These are phyloP conservation scores for Cariama cristata DNA, from an alignment of 2,113 vertebrate species.

Conservation along the genomic window DNA sequence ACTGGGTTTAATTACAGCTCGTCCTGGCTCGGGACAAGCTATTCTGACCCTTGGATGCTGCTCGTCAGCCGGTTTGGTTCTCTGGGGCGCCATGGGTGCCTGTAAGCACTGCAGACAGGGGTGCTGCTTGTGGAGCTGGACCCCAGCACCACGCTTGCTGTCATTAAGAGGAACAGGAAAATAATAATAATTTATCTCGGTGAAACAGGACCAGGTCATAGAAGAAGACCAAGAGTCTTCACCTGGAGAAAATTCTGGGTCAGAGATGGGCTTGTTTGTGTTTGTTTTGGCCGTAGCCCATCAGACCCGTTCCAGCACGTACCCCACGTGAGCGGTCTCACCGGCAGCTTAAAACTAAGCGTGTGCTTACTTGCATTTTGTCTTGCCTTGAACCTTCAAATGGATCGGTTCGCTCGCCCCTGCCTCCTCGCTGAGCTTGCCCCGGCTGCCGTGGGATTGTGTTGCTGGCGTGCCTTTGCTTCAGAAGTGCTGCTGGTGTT, in stretches of 20 bases:
- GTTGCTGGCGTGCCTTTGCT: neutral
- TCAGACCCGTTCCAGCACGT: neutral
- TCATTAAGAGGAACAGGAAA: neutral
- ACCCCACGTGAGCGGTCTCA: rapidly evolving
- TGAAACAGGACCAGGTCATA: neutral
- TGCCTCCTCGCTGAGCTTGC: neutral
- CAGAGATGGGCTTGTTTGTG: neutral
- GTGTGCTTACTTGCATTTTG: neutral
- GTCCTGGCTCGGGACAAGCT: neutral
- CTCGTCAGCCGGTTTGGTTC: neutral
- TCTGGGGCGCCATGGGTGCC: neutral
- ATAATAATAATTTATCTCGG: neutral
- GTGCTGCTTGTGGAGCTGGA: neutral
- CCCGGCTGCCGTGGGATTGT: rapidly evolving
- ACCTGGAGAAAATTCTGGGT: neutral
- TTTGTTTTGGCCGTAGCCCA: rapidly evolving
- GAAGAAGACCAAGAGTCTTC: neutral
- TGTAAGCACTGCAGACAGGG: neutral
- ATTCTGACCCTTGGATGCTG: neutral
- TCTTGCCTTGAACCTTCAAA: neutral
- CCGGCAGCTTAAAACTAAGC: neutral
- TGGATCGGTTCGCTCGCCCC: neutral
- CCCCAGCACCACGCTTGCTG: neutral
- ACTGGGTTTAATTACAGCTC: neutral
- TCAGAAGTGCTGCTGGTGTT: neutral